Base-by-base conservation (phyloP, 2,113 vertebrate genomes). In the Camelus dromedarius region DNA sequence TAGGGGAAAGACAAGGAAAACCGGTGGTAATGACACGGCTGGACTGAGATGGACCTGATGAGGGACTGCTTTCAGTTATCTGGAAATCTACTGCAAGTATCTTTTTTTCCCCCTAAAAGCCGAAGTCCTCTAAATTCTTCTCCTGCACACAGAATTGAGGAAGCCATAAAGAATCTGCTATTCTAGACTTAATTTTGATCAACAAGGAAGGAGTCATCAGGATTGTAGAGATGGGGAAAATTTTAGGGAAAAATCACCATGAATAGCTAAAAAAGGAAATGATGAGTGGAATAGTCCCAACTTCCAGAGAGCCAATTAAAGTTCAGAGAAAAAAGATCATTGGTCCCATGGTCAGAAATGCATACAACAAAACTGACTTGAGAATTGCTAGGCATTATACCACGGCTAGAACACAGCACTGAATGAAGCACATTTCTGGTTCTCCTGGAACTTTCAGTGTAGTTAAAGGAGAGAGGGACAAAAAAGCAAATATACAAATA, bases 91-190 rank as follows among this genome's bases (percentile, higher is more conserved):
- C 24, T 48, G 5, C 18, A 60, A 77, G 2, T 84, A 24, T 89
- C 62, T 10, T 52, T 92, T 87, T 73, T 54, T 60, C 38, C 38
- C 38, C 38, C 32, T 85, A 54, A 67, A 81, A 86, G 32, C 38
- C 79, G 62, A 89, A 75, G 58, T 93, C 91, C 52, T 82, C 24
- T 67, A 56, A 75, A 52, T 80, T 58, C 18, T 60, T 30, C 72
- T 94, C 28, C 89, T 90, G 42, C 13, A 69, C 28, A 56, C 13
- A 69, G 38, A 86, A 85, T 89, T 90, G 75, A 92, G 64, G 22
- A 95, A 46, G 35, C 67, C 69, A 64, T 50, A 77, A 85, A 76
- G 10, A 5, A 82, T 60, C n/a, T 89, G 70, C 11, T 70, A 35
- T 69, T 75, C 56, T 86, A 76, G 46, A 72, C 52, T 94, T 54